Evolutionary conservation across 2,797 vertebrate genomes (phyloP).

Genomic region (Spea hammondii): DNA sequence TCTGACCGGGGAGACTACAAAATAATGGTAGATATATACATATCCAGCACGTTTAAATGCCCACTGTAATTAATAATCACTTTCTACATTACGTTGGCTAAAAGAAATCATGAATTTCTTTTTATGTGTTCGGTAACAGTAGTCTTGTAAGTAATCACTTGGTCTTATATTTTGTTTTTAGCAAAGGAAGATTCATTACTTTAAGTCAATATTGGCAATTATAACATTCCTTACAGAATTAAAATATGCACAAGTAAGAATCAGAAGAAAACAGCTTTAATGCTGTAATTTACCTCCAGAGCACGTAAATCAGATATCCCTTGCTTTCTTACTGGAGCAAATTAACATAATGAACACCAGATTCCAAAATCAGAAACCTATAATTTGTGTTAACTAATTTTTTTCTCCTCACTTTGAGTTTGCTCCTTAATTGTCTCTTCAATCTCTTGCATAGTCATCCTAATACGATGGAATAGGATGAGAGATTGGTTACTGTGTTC

Average conservation of each 20-base stretch:
- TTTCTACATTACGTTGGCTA: too few relatives aligned
- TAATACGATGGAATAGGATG: slow-evolving; percentile 2
- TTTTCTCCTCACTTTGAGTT: slow-evolving; percentile 11
- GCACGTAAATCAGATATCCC: slow-evolving; percentile 36
- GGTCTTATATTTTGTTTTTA: slow-evolving; percentile 2
- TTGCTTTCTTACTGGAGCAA: slow-evolving; percentile 19
- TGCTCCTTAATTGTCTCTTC: slow-evolving; percentile 33
- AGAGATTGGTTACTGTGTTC: slow-evolving; percentile 13
- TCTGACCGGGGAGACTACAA: too few relatives aligned
- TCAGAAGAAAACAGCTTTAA: slow-evolving; percentile 27
- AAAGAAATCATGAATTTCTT: background rate
- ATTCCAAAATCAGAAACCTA: slow-evolving; percentile 42
- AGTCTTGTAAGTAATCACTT: background rate
- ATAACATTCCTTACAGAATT: slow-evolving; percentile 18
- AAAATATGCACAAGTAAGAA: slow-evolving; percentile 36
- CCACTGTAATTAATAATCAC: too few relatives aligned
- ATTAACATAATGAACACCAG: slow-evolving; percentile 39
- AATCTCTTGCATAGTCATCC: slow-evolving; percentile 26
- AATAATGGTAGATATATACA: too few relatives aligned
- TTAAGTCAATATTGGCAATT: slow-evolving; percentile 13
- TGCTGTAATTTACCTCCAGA: slow-evolving; percentile 29
- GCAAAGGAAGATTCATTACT: slow-evolving; percentile 19
- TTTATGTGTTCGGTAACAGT: background rate
- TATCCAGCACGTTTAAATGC: too few relatives aligned
- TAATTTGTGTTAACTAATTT: slow-evolving; percentile 34